phyloP scores from a whole-genome alignment of 2,888 invertebrate genomes.

The Meloe dianella region DNA sequence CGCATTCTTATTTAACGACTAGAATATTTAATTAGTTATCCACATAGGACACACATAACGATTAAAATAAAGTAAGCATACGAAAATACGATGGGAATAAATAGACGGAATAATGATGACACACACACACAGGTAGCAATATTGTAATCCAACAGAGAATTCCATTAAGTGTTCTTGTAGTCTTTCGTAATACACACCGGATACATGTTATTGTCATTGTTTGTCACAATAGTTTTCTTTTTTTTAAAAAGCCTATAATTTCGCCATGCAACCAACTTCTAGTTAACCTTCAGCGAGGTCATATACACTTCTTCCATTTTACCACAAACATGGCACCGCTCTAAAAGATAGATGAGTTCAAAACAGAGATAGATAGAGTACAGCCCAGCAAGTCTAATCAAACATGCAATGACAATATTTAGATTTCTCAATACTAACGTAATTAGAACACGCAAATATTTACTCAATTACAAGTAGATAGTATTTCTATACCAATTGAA shows the following conservation, averaged over 20 bases:
- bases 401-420: not conserved
- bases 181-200: not conserved
- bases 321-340: not conserved
- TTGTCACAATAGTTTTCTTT: no score
- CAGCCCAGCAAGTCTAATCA: not conserved
- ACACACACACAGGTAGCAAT: not conserved
- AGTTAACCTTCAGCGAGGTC: no score
- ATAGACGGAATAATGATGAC: not conserved
- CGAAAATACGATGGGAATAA: not conserved
- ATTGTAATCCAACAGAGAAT: not conserved
- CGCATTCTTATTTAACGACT: not conserved
- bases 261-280: no score
- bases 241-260: no score
- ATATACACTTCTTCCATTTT: not conserved
- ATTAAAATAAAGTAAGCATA: not conserved
- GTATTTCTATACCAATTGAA: no score
- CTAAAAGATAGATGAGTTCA: not conserved
- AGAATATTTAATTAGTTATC: not conserved
- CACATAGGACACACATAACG: not conserved
- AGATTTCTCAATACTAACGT: not conserved
- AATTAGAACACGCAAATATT: slow-evolving; percentile 1
- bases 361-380: not conserved
- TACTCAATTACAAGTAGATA: not conserved
- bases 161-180: not conserved
- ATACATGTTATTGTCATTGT: no score